phyloP scores from a whole-genome alignment of 2,888 invertebrate genomes.

The Drosophila acutilabella region DNA sequence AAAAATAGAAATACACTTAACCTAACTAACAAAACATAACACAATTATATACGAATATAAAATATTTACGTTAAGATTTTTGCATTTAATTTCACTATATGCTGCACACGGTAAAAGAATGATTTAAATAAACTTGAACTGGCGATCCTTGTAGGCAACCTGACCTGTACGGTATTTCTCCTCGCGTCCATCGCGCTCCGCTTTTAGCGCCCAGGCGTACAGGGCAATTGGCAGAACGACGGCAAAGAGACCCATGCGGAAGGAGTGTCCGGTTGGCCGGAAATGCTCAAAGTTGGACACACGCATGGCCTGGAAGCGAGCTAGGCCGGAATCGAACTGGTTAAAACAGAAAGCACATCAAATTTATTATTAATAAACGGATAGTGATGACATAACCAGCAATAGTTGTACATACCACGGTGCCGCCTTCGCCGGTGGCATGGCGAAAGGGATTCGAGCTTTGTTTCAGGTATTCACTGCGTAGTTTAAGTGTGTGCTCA shows the following conservation, averaged over 20 bases:
- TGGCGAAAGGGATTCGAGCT: constrained; percentile 90
- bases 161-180: constrained; percentile 88
- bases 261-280: constrained; percentile 87
- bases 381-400: constrained; percentile 84
- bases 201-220: constrained; percentile 86
- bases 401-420: constrained; percentile 87
- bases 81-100: constrained; percentile 55
- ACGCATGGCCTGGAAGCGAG: constrained; percentile 90
- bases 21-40: neutral
- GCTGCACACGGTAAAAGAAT: constrained; percentile 30
- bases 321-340: constrained; percentile 93
- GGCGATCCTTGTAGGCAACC: constrained; percentile 90
- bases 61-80: constrained; percentile 39
- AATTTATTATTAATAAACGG: constrained; percentile 2
- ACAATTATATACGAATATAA: constrained; percentile 16
- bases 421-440: constrained; percentile 88
- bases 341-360: neutral
- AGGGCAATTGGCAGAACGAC: constrained; percentile 87
- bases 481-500: constrained; percentile 81
- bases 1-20: constrained; percentile 86
- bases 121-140: constrained; percentile 88
- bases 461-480: constrained; percentile 91
- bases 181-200: constrained; percentile 87
- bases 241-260: constrained; percentile 86
- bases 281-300: constrained; percentile 89